Percentiles rank a stretch among this genome's conserved stretches.
phyloP scores from a whole-genome alignment of 2,113 vertebrate genomes.

The Tinamus guttatus region DNA sequence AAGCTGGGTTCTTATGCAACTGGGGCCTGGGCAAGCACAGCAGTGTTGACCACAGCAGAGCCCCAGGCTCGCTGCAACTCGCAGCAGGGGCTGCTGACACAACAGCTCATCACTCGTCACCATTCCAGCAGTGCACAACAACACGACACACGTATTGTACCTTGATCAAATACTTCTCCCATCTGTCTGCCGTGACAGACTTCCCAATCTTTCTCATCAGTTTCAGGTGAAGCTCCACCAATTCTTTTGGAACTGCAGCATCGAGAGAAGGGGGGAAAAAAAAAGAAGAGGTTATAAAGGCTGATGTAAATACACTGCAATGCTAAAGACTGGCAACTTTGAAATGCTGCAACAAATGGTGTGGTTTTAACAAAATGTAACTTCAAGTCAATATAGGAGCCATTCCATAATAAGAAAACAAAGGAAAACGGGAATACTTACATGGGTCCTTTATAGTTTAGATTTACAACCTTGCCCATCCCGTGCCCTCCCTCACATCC shows the following conservation, averaged over 20 bases:
- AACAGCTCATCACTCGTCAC: background rate
- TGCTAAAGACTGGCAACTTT: background rate
- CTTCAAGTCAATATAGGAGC: background rate
- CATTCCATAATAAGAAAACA: background rate
- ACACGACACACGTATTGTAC: constrained; percentile 71
- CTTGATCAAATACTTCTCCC: constrained; percentile 98
- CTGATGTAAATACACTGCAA: background rate
- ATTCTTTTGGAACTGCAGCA: constrained; percentile 90
- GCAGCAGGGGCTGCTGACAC: background rate
- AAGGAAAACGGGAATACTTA: background rate
- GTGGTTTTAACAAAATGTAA: background rate
- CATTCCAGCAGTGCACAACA: background rate
- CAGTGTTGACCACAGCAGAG: fast-evolving
- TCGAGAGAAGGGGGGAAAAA: background rate
- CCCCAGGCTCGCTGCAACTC: background rate
- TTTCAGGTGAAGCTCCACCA: constrained; percentile 97
- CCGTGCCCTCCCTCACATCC: background rate
- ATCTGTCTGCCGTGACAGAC: constrained; percentile 93
- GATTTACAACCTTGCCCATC: background rate
- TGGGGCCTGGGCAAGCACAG: background rate
- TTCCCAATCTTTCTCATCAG: constrained; percentile 97
- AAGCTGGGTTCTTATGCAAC: background rate
- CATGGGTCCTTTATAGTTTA: background rate
- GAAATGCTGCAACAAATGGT: background rate
- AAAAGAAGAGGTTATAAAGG: background rate